phyloP scores from a whole-genome alignment of 2,797 vertebrate genomes.

The Moxostoma hubbsi region DNA sequence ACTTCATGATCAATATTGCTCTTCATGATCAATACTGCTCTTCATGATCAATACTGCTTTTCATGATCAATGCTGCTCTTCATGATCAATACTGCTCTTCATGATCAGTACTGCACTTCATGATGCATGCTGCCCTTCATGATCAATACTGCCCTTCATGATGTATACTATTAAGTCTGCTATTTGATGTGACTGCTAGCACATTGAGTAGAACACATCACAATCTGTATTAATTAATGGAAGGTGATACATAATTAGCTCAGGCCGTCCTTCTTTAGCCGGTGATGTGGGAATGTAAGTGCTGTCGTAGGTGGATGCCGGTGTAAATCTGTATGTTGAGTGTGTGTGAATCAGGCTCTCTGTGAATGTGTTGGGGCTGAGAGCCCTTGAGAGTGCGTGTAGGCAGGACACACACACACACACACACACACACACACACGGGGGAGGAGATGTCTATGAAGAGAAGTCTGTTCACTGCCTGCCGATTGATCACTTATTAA shows the following conservation, averaged over 20 bases:
- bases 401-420: constrained; percentile 65
- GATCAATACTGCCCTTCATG: no score
- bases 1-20: no score
- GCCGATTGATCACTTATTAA: constrained; percentile 69
- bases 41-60: no score
- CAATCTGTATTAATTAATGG: constrained; percentile 5
- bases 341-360: constrained; percentile 42
- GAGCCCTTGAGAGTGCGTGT: constrained; percentile 78
- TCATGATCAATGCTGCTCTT: no score
- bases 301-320: constrained; percentile 14
- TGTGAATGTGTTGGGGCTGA: constrained; percentile 66
- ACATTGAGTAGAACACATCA: neutral
- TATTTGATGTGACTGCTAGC: neutral
- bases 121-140: no score
- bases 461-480: constrained; percentile 66
- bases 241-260: constrained; percentile 29
- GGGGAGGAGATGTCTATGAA: constrained; percentile 70
- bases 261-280: constrained; percentile 11
- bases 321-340: constrained; percentile 33
- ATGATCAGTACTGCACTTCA: no score
- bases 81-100: no score
- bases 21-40: no score
- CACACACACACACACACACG: constrained; percentile 56
- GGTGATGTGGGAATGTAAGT: neutral
- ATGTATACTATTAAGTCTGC: neutral